Percentiles rank a stretch among this genome's conserved stretches.
phyloP scores from a whole-genome alignment of 2,797 vertebrate species.

The Myotis pilosus region DNA sequence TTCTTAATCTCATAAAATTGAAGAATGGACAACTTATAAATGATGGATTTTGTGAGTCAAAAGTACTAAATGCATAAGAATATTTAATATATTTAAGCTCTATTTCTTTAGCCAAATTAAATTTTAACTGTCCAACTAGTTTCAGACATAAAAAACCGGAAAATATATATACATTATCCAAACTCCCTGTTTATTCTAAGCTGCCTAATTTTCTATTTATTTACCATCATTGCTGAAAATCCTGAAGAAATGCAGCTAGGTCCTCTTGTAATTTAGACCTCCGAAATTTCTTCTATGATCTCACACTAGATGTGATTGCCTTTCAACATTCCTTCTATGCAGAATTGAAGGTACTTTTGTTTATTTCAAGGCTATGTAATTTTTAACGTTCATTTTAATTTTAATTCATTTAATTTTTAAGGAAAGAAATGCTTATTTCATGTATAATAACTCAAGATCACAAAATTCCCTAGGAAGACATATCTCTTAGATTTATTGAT shows the following conservation, averaged over 20 bases:
- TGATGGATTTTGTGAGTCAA: neutral
- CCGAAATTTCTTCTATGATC: neutral
- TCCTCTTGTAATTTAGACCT: neutral
- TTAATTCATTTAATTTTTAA: neutral
- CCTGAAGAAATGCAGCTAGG: neutral
- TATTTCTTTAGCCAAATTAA: neutral
- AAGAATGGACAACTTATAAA: neutral
- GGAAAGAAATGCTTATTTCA: neutral
- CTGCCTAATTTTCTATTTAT: neutral
- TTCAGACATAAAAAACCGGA: constrained; percentile 16
- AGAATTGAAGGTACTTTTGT: neutral
- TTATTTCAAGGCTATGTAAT: neutral
- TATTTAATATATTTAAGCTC: neutral
- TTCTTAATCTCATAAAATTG: constrained; percentile 31
- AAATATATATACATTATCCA: neutral
- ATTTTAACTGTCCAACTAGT: neutral
- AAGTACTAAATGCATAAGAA: neutral
- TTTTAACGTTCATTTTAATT: neutral
- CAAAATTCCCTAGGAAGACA: neutral
- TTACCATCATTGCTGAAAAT: neutral
- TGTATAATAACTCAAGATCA: neutral
- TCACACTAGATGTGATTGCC: neutral
- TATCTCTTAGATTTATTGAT: neutral
- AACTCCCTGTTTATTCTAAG: neutral
- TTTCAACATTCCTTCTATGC: neutral